Evolutionary conservation across 1,140 invertebrate species (phyloP), one percentile per base, ranked within the genome.

Genomic region (Schlechtendalia chinensis): DNA sequence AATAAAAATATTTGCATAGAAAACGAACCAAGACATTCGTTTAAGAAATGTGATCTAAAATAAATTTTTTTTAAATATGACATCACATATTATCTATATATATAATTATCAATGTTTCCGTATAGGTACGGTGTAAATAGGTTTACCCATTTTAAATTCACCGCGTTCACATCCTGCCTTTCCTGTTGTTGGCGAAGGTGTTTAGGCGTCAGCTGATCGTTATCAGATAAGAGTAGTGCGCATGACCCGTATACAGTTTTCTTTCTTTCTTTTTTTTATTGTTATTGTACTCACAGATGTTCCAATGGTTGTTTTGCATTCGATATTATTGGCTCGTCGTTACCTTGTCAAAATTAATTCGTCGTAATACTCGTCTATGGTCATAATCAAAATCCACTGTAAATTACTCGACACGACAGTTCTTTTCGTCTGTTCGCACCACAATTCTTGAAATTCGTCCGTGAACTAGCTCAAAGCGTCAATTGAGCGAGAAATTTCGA

Each of bases 221-320:
- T 77, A 77, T 77, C 74, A 77, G 74, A 77, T 77, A 77, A 59
- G 74, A 45, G 12, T 77, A 47, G 39, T 77, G 74, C 74, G 74
- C 74, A 77, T 77, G 74, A 77, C 56, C 24, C 45, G 67, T 71
- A n/a, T 53, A 71, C 45, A 39, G 47, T 77, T 77, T 75, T 58
- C 39, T 77, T 77, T 61, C 24, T 72, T 54, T 71, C n/a, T 8
- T 69, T 69, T 27, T 71, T 71, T 71, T 53, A 53, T 72, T 29
- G 54, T 63, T 63, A 63, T 79, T 63, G 75, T 63, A n/a, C 75
- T 59, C 75, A 79, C 75, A 79, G 75, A 79, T 79, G 75, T 79
- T 79, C 58, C 14, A 79, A 79, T 79, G 75, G 75, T 29, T 79
- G 75, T 79, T 79, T 79, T 79, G 22, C 75, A 79, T 79, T 79